Evolutionary conservation across 2,113 vertebrate species (phyloP), one percentile per base, ranked within the genome.

Genomic region (Myiopsitta monachus): DNA sequence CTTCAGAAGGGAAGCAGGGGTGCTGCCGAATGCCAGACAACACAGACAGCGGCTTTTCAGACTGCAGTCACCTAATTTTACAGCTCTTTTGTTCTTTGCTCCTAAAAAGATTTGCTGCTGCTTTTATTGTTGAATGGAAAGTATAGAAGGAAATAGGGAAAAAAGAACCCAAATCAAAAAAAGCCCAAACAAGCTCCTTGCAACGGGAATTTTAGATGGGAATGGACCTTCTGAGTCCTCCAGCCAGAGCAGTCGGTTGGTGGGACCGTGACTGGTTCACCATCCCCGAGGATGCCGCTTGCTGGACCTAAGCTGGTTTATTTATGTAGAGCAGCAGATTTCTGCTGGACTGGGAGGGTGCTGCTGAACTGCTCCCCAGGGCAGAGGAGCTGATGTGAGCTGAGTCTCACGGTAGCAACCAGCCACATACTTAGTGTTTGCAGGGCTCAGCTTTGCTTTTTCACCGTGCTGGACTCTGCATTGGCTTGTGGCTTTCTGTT

Each of bases 181-280:
- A 21, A 86, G 51, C 19, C 14, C 17, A n/a, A 51, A 63, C 14
- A 87, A 18, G n/a, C 27, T 66, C 36, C 30, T 78, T 39, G 78
- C 51, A 54, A 41, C 18, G 24, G 27, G 72, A 19, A 16, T 54
- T 74, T 63, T 28, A 67, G 61, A 54, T 1, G 11, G 73, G 55
- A 82, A 16, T 24, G 72, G 54, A 49, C 33, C 28, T 18, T 57
- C 31, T 0, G 4, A 44, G 76, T 7, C 36, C 26, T 66, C 30
- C 1, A 13, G 24, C 0, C 1, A 7, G 23, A n/a, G 19, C 0
- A 0, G 31, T 43, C 13, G 15, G 52, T 43, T 0, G 1, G 30
- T 54, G 46, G 31, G 67, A 49, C 54, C 0, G 1, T 0, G 5
- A 28, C 7, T 0, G 8, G 30, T 33, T 47, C n/a, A 18, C 30